Base-by-base conservation (phyloP, 2,797 vertebrate species). In the Brachymystax lenok region DNA sequence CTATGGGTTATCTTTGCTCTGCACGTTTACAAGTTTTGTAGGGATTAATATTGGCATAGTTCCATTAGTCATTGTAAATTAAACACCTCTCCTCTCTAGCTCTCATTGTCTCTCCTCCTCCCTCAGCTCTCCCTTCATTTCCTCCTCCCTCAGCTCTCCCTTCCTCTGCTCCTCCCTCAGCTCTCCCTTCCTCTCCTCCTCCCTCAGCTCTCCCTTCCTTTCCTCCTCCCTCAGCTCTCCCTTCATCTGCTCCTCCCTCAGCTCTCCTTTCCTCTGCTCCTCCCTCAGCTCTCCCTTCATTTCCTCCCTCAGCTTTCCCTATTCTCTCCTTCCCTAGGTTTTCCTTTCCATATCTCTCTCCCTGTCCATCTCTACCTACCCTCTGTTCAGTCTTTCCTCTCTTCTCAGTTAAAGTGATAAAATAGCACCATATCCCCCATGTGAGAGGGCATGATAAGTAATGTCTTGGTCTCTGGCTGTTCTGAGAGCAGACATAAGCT, bases 281-380 rank as follows among this genome's bases (percentile, higher is more conserved):
- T 5, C 14, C 33, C 30, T 21, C 54, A 5, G 0, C 70, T 16
- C 30, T 61, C 27, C 17, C 28, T 40, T 40, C 35, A 7, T 8
- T 7, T 40, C 35, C 12, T 5, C 35, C 12, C 35, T 40, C 35
- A 40, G 1, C 35, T 40, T 4, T 10, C 16, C 30, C 10, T 46
- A 10, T 40, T 10, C 21, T 28, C 51, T 19, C 54, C 77, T 76
- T 84, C 82, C 80, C 82, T 81, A 71, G 68, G 75, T 56, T 78
- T 81, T 81, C 78, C 66, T 76, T 67, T 64, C 56, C 50, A 4
- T 72, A 70, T 81, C 75, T 75, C 80, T 74, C 10, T 82, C 78
- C 17, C 1, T 73, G 84, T 69, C 46, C 19, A 56, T 33, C 76
- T 24, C 12, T 27, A 14, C 16, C 24, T 68, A 52, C 64, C 3